Conservation (phyloP, 2,797 vertebrate species). For the Centroberyx gerrardi region DNA sequence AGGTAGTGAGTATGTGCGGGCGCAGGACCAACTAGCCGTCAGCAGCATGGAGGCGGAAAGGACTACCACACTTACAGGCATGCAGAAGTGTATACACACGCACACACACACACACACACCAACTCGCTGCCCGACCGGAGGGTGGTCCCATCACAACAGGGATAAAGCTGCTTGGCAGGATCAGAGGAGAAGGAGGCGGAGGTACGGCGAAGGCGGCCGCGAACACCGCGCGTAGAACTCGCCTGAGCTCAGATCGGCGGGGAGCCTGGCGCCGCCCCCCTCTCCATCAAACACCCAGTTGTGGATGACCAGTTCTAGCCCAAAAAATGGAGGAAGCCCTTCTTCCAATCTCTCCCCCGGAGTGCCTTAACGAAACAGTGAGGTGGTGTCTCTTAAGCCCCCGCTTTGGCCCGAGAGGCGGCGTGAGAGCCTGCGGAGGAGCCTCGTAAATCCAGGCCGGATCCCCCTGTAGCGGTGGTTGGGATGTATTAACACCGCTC, state of each 20-base stretch:
- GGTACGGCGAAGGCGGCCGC: not conserved
- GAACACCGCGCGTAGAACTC: not conserved
- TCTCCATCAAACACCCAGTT: conserved; percentile 1
- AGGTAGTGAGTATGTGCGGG: conserved; percentile 51
- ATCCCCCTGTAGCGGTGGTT: conserved; percentile 66
- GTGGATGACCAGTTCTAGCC: conserved; percentile 4
- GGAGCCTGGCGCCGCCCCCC: not conserved
- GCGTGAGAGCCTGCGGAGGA: conserved; percentile 57
- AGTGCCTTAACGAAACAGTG: conserved; percentile 35
- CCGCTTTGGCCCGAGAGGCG: conserved; percentile 41
- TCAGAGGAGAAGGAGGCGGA: conserved; percentile 9
- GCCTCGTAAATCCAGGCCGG: conserved; percentile 67
- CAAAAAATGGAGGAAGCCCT: conserved; percentile 32
- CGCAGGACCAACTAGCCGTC: conserved; percentile 40
- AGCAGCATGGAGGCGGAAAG: conserved; percentile 23
- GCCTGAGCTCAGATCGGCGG: conserved; percentile 8
- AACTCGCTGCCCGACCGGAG: conserved; percentile 5
- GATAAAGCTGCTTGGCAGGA: conserved; percentile 32
- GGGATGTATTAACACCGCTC: conserved; percentile 67
- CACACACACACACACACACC: conserved; percentile 4
- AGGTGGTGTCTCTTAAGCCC: conserved; percentile 54
- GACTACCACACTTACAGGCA: conserved; percentile 15
- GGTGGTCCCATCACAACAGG: conserved; percentile 35
- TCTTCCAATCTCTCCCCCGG: conserved; percentile 18
- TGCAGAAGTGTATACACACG: conserved; percentile 9